Evolutionary conservation across 2,888 invertebrate genomes (phyloP).

Genomic region (Elegia similella): DNA sequence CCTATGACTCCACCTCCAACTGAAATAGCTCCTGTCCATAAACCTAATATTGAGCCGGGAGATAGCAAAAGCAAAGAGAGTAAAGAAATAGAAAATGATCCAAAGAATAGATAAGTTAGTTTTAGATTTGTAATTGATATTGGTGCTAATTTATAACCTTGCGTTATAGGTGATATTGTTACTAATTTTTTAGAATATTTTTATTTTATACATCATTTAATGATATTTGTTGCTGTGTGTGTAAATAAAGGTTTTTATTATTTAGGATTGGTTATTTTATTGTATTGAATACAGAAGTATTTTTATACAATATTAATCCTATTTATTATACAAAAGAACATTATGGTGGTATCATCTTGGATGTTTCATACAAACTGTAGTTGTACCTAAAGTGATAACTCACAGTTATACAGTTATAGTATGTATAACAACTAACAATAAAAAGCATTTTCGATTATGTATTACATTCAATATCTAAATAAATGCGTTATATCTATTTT

Average conservation of each 20-base stretch:
- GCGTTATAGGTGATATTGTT: slow-evolving; percentile 11
- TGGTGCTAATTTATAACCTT: neutral
- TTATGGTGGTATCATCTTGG: too few species aligned
- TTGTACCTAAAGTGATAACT: too few species aligned
- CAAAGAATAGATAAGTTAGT: slow-evolving; percentile 55
- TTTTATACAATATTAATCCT: too few species aligned
- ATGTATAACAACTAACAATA: too few species aligned
- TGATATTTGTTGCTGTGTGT: slow-evolving; percentile 11
- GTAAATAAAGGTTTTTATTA: slow-evolving; percentile 13
- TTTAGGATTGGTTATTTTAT: neutral
- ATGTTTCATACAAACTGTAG: too few species aligned
- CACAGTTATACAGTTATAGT: too few species aligned
- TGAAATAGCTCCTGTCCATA: slow-evolving; percentile 70
- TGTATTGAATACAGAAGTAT: too few species aligned
- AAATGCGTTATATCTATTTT: too few species aligned
- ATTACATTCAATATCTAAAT: too few species aligned
- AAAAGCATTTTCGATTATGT: too few species aligned
- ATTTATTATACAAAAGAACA: too few species aligned
- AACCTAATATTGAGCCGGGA: slow-evolving; percentile 45
- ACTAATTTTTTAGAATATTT: slow-evolving; percentile 5
- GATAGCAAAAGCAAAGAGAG: slow-evolving; percentile 49
- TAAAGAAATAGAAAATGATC: slow-evolving; percentile 42
- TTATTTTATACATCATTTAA: slow-evolving; percentile 7
- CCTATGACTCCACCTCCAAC: slow-evolving; percentile 66
- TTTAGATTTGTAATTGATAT: slow-evolving; percentile 17